Evolutionary conservation across 1,140 invertebrate species (phyloP), one percentile per base, ranked within the genome.

Genomic region (Ceratitis capitata): DNA sequence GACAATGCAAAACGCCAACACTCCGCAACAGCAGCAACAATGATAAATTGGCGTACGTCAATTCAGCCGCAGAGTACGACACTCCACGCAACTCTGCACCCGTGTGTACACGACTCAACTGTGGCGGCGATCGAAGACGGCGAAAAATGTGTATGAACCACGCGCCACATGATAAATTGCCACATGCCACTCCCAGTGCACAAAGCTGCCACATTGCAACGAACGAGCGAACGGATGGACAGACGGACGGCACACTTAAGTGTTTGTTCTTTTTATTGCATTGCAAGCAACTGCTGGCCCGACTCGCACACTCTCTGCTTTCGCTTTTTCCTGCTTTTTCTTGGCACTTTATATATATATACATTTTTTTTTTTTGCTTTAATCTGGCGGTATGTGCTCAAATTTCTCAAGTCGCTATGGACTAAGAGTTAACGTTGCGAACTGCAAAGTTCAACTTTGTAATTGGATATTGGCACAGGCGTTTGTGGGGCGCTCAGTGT

Each of bases 21-120:
- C 64, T 3, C 5, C 35, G 69, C 69, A 32, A n/a, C n/a, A n/a
- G 56, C 56, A 61, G 5, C 56, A 61, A 78, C 69, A 78, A 78
- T 78, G 69, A 78, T 78, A 78, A 78, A 78, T 78, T 45, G 69
- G 69, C 69, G 69, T 45, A 78, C 69, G 69, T 78, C 69, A 78
- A 78, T 78, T 35, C 39, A 19, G 42, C n/a, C 35, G 32, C 69
- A 78, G 19, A 12, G 69, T 26, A 12, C 14, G 6, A 12, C 12
- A 12, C 45, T n/a, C n/a, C n/a, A n/a, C 45, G 45, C 45, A 47
- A 47, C 45, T n/a, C n/a, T n/a, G n/a, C n/a, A n/a, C n/a, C n/a
- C n/a, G n/a, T n/a, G n/a, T n/a, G n/a, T n/a, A 53, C 14, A 19
- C 51, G 51, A 12, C 51, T 19, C 51, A 14, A 49, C 47, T 49